phyloP scores from a whole-genome alignment of 2,888 invertebrate genomes.

The Ectropis crepuscularia region DNA sequence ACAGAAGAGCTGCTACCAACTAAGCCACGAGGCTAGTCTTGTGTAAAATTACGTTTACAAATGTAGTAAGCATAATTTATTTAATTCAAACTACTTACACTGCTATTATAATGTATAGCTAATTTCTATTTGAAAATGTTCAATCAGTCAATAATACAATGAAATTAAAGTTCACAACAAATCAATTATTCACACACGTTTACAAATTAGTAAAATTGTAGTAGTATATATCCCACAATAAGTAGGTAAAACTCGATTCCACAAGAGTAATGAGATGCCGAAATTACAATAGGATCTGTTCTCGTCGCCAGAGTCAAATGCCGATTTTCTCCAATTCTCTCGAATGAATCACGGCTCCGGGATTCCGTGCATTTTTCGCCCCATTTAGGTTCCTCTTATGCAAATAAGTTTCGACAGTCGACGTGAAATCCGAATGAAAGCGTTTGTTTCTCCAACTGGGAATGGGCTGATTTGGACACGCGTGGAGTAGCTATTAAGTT shows the following conservation, averaged over 20 bases:
- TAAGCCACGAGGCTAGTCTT: too few species aligned
- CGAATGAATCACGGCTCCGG: conserved; percentile 27
- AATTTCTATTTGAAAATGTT: too few species aligned
- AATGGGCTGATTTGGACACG: conserved; percentile 9
- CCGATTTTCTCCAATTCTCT: conserved; percentile 18
- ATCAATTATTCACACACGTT: too few species aligned
- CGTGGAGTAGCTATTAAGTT: conserved; percentile 42
- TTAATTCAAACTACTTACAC: too few species aligned
- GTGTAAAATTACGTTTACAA: too few species aligned
- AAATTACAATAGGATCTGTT: conserved; percentile 42
- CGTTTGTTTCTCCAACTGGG: conserved; percentile 63
- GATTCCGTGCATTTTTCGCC: conserved; percentile 67
- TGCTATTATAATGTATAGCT: too few species aligned
- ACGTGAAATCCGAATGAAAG: conserved; percentile 70
- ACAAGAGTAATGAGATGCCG: conserved; percentile 36
- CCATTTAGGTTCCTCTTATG: conserved; percentile 78
- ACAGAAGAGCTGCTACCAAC: too few species aligned
- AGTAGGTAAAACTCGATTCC: conserved; percentile 30
- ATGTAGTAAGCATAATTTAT: too few species aligned
- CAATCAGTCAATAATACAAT: too few species aligned
- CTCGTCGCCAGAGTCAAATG: conserved; percentile 19
- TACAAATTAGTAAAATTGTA: too few species aligned
- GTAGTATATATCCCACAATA: too few species aligned
- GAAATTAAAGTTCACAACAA: too few species aligned
- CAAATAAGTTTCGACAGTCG: conserved; percentile 77